phyloP scores from a whole-genome alignment of 2,113 vertebrate genomes.

The Chloebia gouldiae region DNA sequence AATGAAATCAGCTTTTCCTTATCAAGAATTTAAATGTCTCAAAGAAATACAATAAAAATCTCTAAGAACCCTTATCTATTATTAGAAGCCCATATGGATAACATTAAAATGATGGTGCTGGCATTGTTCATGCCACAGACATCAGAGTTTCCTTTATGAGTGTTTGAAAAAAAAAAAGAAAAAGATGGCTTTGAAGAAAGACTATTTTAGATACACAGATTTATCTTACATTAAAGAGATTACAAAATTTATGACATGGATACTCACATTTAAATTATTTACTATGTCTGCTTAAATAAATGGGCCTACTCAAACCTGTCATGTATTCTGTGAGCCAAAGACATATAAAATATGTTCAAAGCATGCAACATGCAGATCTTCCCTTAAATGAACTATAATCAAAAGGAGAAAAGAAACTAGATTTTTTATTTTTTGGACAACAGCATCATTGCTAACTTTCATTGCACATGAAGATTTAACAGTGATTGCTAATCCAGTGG shows the following conservation, averaged over 20 bases:
- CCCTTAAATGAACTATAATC: constrained; percentile 72
- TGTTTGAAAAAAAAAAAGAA: constrained; percentile 30
- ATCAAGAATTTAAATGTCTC: constrained; percentile 82
- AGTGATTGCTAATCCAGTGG: constrained; percentile 32
- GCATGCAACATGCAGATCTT: constrained; percentile 54
- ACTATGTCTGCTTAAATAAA: constrained; percentile 76
- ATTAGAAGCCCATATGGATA: constrained; percentile 88
- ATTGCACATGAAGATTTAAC: constrained; percentile 65
- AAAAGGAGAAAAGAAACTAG: constrained; percentile 69
- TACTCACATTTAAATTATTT: constrained; percentile 80
- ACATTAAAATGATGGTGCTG: constrained; percentile 89
- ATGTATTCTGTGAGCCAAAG: constrained; percentile 73
- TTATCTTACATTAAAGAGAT: constrained; percentile 74
- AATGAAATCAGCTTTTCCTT: constrained; percentile 77
- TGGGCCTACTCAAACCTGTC: constrained; percentile 74
- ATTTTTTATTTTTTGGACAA: constrained; percentile 54
- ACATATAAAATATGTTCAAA: constrained; percentile 73
- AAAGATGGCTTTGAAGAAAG: constrained; percentile 75
- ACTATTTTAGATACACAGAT: constrained; percentile 74
- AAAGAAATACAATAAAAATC: constrained; percentile 80
- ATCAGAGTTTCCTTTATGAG: constrained; percentile 73
- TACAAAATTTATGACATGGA: constrained; percentile 73
- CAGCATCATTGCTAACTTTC: constrained; percentile 67
- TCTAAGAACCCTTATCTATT: constrained; percentile 77
- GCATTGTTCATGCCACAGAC: constrained; percentile 76